Base-by-base conservation (phyloP, 2,888 invertebrate genomes). In the Lithophane leautieri region DNA sequence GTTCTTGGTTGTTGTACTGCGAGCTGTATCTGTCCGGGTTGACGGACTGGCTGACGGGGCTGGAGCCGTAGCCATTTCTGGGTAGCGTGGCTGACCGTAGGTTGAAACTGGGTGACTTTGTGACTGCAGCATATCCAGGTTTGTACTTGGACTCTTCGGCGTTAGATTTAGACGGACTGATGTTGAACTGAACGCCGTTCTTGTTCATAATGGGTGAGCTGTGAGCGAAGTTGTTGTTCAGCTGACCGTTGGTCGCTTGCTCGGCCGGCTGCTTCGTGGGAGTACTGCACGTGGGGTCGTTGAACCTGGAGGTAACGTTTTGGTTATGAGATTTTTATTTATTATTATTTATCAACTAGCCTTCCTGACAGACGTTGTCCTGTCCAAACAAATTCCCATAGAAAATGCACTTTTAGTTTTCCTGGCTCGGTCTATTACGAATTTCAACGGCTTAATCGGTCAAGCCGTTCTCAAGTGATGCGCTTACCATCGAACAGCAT, bases 51-150 rank as follows among this genome's bases (percentile, higher is more conserved):
- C 91, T 94, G 79, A 92, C 93, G 16, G 93, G 94, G 79, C 91
- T 95, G 11, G 95, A 93, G 0, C 94, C 94, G 84, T 96, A 98
- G 50, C 97, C 97, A 87, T 98, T 98, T 78, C 98, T 97, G 0
- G 98, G 98, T 69, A 98, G 92, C 2, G 98, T 98, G 40, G 98
- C 97, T 1, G 98, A 98, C 60, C 98, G 93, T 58, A 96, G 88
- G 74, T 96, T 95, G 88, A 96, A 96, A 85, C 94, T 96, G 66
- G 96, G 96, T 8, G 96, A 96, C 88, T 96, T 96, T 4, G 95
- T 90, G 42, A 95, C 94, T 19, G 92, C 91, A 11, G 93, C 93
- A 73, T 94, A 96, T 0, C 94, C 90, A 54, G 92, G 94, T 88
- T 95, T 96, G 90, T 92, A 95, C 85, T 95, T 96, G 25, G 95